phyloP scores from a whole-genome alignment of 1,140 invertebrate species.

The Heliothis subflexa region DNA sequence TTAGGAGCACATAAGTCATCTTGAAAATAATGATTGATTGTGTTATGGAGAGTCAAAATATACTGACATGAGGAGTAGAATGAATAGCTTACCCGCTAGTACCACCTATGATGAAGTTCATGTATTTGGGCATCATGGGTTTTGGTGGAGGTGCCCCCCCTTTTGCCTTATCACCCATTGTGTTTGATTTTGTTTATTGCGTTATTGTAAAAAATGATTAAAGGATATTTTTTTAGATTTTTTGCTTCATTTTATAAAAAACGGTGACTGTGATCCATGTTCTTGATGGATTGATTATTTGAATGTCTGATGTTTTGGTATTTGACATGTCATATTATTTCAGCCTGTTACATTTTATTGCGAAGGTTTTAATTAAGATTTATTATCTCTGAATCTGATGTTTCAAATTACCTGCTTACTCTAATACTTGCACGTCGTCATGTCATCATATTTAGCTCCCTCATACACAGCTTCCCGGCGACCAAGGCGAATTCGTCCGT shows the following conservation, averaged over 20 bases:
- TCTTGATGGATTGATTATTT: neutral
- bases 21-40: neutral
- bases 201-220: neutral
- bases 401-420: no score
- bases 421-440: no score
- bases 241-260: neutral
- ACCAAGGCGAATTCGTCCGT: no score
- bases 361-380: no score
- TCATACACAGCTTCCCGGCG: no score
- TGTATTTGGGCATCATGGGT: constrained; percentile 54
- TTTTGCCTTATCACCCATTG: constrained; percentile 32
- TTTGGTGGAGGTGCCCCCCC: constrained; percentile 37
- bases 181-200: neutral
- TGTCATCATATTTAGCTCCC: no score
- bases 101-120: constrained; percentile 65
- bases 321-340: neutral
- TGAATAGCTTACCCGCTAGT: constrained; percentile 58
- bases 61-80: neutral
- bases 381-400: no score
- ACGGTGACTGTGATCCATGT: neutral
- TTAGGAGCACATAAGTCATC: no score
- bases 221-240: neutral
- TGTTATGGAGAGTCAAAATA: neutral
- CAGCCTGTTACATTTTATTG: no score
- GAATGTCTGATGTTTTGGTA: neutral